These are phyloP conservation scores for Machimus atricapillus DNA, from an alignment of 2,888 invertebrate genomes.

Conservation along the genomic window DNA sequence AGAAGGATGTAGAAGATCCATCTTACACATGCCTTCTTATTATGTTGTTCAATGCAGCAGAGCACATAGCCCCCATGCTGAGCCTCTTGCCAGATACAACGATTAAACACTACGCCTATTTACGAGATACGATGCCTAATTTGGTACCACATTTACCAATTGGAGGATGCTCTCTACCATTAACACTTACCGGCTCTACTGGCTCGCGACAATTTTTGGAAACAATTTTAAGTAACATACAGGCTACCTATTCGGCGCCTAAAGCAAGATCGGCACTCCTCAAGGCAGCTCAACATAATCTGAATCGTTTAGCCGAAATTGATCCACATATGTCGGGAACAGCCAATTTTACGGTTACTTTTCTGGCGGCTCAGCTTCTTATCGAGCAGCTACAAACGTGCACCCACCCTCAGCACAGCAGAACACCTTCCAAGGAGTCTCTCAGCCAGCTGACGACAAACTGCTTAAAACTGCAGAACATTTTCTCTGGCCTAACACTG, in stretches of 20 bases:
- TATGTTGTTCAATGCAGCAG: slow-evolving; percentile 92
- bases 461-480: slow-evolving; percentile 78
- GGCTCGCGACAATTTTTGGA: slow-evolving; percentile 77
- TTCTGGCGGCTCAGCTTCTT: slow-evolving; percentile 73
- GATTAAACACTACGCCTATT: slow-evolving; percentile 89
- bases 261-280: slow-evolving; percentile 61
- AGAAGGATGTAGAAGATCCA: slow-evolving; percentile 94
- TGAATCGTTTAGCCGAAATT: slow-evolving; percentile 75
- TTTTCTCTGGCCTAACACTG: slow-evolving; percentile 84
- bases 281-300: slow-evolving; percentile 64
- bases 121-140: slow-evolving; percentile 90
- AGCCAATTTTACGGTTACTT: slow-evolving; percentile 81
- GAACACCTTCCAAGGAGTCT: slow-evolving; percentile 60
- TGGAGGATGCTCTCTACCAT: slow-evolving; percentile 60
- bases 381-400: slow-evolving; percentile 67
- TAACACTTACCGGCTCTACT: slow-evolving; percentile 66
- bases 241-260: slow-evolving; percentile 70
- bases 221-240: slow-evolving; percentile 75
- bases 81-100: slow-evolving; percentile 93
- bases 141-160: slow-evolving; percentile 79
- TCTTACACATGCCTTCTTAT: slow-evolving; percentile 91
- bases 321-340: slow-evolving; percentile 80
- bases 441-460: slow-evolving; percentile 67
- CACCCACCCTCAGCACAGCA: slow-evolving; percentile 60
- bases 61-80: slow-evolving; percentile 87